Evolutionary conservation across 2,113 vertebrate species (phyloP), one percentile per base, ranked within the genome.

Genomic region (Daubentonia madagascariensis): DNA sequence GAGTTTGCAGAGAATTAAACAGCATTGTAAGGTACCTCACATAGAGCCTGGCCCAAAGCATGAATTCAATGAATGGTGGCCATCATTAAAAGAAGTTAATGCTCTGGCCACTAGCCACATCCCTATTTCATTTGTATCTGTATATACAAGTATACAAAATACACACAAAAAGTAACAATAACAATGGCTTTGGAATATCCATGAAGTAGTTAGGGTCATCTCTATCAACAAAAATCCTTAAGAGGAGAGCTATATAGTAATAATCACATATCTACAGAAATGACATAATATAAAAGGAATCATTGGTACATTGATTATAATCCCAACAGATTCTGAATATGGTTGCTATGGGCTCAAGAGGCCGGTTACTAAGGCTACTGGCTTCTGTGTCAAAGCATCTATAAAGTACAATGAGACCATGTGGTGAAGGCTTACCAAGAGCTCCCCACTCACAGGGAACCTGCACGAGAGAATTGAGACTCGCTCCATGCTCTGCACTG

Each of bases 321-420:
- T 48, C 4, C 68, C 18, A 23, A 50, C 20, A 3, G 23, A 67
- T 45, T 83, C 35, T 20, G 2, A 84, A 76, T 9, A 83, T 4
- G 7, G n/a, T 20, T 11, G 30, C 63, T 70, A 28, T 8, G 28
- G 28, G 50, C 57, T 57, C 84, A 89, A 89, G 73, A 63, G 73
- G 32, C 61, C 65, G 89, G 68, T 6, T 6, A 90, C 4, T 2
- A 30, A 68, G 35, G 9, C n/a, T 12, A 0, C 76, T 10, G 40
- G 94, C 80, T 91, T 70, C 81, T 75, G 94, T 85, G 97, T 90
- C 59, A 78, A 97, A 80, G 88, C 86, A 97, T 98, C 96, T 87
- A 86, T 97, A 97, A 96, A 92, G 89, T 83, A 96, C 83, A 94
- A 97, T 94, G 86, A 95, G 3, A 88, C 73, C n/a, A 94, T 81